These are phyloP conservation scores for Metridium senile DNA, from an alignment of 92 coral and sea anemone species.

Conservation along the genomic window DNA sequence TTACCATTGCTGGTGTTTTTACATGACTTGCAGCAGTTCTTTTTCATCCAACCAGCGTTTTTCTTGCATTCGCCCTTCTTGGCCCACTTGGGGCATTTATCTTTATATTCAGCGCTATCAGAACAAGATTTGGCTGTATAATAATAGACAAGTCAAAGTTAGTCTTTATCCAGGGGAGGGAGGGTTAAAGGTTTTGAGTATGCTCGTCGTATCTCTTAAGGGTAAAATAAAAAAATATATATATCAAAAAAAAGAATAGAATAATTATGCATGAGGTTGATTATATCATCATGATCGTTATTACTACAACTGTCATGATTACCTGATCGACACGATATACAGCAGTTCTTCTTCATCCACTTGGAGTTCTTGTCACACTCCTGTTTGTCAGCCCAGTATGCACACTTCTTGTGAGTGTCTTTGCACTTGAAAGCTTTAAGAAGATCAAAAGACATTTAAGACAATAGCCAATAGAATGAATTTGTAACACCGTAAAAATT, in stretches of 20 bases:
- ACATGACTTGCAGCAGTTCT: constrained; percentile 27
- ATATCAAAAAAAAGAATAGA: no score
- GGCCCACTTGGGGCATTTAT: constrained; percentile 25
- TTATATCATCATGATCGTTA: neutral
- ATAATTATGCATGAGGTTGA: no score
- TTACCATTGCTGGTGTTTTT: neutral
- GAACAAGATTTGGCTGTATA: constrained; percentile 9
- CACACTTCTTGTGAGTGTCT: constrained; percentile 24
- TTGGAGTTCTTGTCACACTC: constrained; percentile 34
- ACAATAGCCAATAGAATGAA: no score
- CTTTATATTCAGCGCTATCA: neutral
- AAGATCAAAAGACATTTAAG: neutral
- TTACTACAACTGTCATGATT: neutral
- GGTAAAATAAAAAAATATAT: no score
- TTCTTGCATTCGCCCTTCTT: constrained; percentile 20
- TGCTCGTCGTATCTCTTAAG: no score
- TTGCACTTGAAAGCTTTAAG: constrained; percentile 19
- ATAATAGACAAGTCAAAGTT: neutral
- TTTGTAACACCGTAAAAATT: no score
- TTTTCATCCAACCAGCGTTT: constrained; percentile 19
- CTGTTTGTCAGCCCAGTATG: constrained; percentile 17
- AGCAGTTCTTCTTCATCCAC: constrained; percentile 39
- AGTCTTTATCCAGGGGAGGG: neutral
- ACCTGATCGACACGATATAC: constrained; percentile 28
- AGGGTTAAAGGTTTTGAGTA: no score